These are phyloP conservation scores for Lithophane socia DNA, from an alignment of 2,888 invertebrate genomes.

Conservation along the genomic window DNA sequence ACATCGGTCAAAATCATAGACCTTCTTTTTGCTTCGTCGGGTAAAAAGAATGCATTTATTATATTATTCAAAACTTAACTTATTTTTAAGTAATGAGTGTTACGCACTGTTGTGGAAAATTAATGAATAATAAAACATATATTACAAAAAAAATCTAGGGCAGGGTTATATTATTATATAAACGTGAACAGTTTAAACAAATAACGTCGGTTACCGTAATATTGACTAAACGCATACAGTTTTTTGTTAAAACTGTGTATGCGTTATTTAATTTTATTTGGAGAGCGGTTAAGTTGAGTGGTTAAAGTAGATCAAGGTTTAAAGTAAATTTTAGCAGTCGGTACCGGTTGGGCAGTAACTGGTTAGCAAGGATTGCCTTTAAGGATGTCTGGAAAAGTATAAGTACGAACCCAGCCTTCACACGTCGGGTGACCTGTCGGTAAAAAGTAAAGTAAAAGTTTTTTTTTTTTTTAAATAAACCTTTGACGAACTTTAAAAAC, in stretches of 20 bases:
- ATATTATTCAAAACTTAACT: no score
- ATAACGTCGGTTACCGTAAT: neutral
- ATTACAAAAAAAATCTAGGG: conserved; percentile 11
- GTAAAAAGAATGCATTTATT: neutral
- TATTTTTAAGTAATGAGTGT: neutral
- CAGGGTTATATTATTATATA: conserved; percentile 24
- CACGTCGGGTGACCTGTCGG: neutral
- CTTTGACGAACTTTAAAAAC: no score
- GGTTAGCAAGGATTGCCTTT: conserved; percentile 40
- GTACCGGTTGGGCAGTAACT: conserved; percentile 30
- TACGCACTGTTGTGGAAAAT: neutral
- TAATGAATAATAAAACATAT: neutral
- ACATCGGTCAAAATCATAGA: no score
- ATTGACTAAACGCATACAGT: neutral
- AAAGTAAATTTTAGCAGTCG: conserved; percentile 1
- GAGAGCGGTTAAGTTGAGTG: conserved; percentile 35
- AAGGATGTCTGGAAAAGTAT: conserved; percentile 29
- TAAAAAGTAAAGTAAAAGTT: no score
- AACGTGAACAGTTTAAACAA: conserved; percentile 3
- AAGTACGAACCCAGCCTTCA: conserved; percentile 23
- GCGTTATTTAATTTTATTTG: conserved; percentile 32
- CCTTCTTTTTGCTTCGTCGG: no score
- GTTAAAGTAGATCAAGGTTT: conserved; percentile 59
- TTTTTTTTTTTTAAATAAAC: no score
- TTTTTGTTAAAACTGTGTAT: conserved; percentile 7